Base-by-base conservation (phyloP, 1,140 invertebrate species). In the Homalodisca vitripennis region DNA sequence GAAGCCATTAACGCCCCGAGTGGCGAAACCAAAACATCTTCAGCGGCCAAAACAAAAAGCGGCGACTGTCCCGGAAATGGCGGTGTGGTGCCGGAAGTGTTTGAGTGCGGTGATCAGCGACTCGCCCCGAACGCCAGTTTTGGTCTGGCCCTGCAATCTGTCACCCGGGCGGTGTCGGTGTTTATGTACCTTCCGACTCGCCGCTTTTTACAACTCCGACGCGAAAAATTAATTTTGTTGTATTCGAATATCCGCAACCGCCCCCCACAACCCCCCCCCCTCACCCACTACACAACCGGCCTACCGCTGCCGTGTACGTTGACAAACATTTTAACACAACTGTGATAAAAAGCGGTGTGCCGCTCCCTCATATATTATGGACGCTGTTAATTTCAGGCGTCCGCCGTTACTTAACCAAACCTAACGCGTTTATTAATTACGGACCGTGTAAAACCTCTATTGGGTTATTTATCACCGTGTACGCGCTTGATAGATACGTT, bases 251-350 rank as follows among this genome's bases (percentile, higher is more conserved):
- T 51, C 48, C 48, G 48, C 48, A 3, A 14, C 22, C 48, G n/a
- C n/a, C n/a, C n/a, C n/a, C n/a, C n/a, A n/a, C n/a, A n/a, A n/a
- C n/a, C n/a, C n/a, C n/a, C n/a, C n/a, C n/a, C n/a, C n/a, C n/a
- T n/a, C n/a, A n/a, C n/a, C n/a, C n/a, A n/a, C n/a, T n/a, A n/a
- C n/a, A n/a, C n/a, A n/a, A n/a, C n/a, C n/a, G n/a, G n/a, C n/a
- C n/a, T n/a, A n/a, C n/a, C n/a, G n/a, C n/a, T n/a, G n/a, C n/a
- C n/a, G n/a, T n/a, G 48, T 3, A 14, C 3, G 48, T 51, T 51
- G 48, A 51, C 48, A 51, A 51, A 51, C 48, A 51, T 51, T 51
- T 51, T 51, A 51, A n/a, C 48, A 51, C 48, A 51, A 51, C 48
- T 51, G 14, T 3, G 48, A 20, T 51, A 51, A 51, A 51, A 51